phyloP scores from a whole-genome alignment of 2,888 invertebrate genomes.

The Idaea biselata region DNA sequence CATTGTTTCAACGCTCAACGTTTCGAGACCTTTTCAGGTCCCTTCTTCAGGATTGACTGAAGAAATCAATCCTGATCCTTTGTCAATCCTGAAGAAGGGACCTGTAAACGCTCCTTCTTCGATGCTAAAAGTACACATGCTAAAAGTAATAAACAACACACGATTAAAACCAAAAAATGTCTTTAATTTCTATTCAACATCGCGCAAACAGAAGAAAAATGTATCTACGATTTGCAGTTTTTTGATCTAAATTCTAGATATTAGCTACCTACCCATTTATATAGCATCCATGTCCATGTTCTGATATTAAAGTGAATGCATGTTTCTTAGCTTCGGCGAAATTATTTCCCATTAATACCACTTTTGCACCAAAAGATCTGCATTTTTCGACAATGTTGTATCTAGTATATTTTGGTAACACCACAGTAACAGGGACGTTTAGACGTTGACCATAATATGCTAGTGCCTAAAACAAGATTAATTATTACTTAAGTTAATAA shows the following conservation, averaged over 20 bases:
- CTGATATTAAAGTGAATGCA: slow-evolving; percentile 85
- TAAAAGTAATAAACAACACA: no score
- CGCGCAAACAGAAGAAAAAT: no score
- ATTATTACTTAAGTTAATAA: background rate
- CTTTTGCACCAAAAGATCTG: slow-evolving; percentile 87
- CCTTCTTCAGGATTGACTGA: no score
- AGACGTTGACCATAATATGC: slow-evolving; percentile 86
- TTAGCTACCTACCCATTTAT: slow-evolving; percentile 86
- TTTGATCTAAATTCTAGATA: slow-evolving; percentile 6
- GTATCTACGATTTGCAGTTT: background rate
- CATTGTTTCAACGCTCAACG: no score
- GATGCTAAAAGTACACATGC: no score
- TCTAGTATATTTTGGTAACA: slow-evolving; percentile 91
- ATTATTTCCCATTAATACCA: slow-evolving; percentile 87
- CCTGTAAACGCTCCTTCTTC: no score
- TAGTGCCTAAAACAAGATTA: slow-evolving; percentile 59
- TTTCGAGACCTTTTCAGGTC: no score
- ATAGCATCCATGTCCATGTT: slow-evolving; percentile 83
- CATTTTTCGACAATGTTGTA: slow-evolving; percentile 91
- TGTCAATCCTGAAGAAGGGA: no score
- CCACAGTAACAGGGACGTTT: slow-evolving; percentile 86
- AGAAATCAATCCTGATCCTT: no score
- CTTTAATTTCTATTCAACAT: no score
- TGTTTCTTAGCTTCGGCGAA: slow-evolving; percentile 88
- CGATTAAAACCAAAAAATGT: no score